Percentiles rank a stretch among this genome's conserved stretches.
Evolutionary conservation across 2,888 invertebrate genomes (phyloP).

Genomic region (Pristionchus exspectatus): DNA sequence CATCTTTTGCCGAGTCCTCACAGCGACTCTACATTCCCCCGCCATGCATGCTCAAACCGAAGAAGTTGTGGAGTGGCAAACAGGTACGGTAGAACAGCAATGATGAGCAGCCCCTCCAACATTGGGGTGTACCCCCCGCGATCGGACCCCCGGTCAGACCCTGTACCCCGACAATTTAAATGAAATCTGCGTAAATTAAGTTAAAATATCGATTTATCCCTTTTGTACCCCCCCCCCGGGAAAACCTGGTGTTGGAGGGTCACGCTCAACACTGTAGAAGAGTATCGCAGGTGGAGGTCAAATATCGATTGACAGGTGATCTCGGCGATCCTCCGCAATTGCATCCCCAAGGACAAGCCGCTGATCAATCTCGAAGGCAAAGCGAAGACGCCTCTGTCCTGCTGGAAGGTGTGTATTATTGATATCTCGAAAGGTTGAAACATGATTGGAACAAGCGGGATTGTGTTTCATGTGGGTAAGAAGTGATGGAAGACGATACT

Average conservation of each 20-base stretch:
- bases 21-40: slow-evolving; percentile 81
- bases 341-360: slow-evolving; percentile 86
- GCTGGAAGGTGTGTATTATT: slow-evolving; percentile 71
- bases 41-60: slow-evolving; percentile 92
- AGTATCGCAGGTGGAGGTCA: not conserved
- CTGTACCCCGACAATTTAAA: no score
- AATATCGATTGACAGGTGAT: slow-evolving; percentile 82
- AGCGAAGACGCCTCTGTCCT: slow-evolving; percentile 85
- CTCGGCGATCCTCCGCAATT: slow-evolving; percentile 91
- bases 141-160: no score
- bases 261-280: not conserved
- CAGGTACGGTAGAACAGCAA: slow-evolving; percentile 82
- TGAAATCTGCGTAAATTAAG: no score
- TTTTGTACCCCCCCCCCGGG: no score
- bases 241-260: no score
- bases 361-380: slow-evolving; percentile 86
- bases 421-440: not conserved
- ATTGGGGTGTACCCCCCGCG: no score
- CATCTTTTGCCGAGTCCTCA: slow-evolving; percentile 85
- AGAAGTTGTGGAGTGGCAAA: slow-evolving; percentile 94
- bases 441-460: not conserved
- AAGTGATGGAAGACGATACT: no score
- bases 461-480: no score
- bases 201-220: no score
- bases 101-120: no score